Percentiles rank a stretch among this genome's conserved stretches.
Conservation (phyloP, 2,113 vertebrate species). For the Holacanthus passer region DNA sequence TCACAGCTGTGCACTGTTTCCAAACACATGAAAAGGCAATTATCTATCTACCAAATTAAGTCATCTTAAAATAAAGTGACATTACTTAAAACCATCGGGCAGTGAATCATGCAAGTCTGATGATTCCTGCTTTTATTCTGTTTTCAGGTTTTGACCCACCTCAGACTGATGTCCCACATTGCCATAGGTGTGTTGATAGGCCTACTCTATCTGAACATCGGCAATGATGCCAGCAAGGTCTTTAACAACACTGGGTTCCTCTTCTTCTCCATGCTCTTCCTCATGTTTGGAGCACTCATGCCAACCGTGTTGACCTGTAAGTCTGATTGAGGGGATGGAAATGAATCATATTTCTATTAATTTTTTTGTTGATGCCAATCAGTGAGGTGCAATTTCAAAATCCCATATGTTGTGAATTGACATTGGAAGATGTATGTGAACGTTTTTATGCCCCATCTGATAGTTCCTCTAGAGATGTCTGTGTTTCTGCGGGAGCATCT, state of each 20-base stretch:
- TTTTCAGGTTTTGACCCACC: constrained; percentile 92
- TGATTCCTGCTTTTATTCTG: not conserved
- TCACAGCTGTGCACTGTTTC: not conserved
- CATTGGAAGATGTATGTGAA: constrained; percentile 3
- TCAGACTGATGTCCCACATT: constrained; percentile 94
- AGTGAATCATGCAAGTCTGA: not conserved
- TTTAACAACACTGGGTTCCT: constrained; percentile 99
- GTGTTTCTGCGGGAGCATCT: constrained; percentile 96
- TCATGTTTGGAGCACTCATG: constrained; percentile 98
- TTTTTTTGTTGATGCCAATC: not conserved
- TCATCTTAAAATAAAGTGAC: not conserved
- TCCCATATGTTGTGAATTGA: not conserved
- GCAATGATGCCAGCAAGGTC: constrained; percentile 96
- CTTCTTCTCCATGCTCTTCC: constrained; percentile 99
- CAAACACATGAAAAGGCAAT: not conserved
- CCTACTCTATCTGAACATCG: constrained; percentile 96
- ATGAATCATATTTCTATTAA: not conserved
- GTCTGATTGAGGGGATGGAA: constrained; percentile 41
- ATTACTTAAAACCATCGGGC: not conserved
- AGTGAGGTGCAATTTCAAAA: not conserved
- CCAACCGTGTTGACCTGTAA: constrained; percentile 98
- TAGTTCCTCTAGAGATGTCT: constrained; percentile 96
- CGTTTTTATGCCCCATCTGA: not conserved
- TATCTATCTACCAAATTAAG: not conserved
- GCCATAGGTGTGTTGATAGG: constrained; percentile 95